These are phyloP conservation scores for Torymus tubicola DNA, from an alignment of 2,888 invertebrate species.

Conservation along the genomic window DNA sequence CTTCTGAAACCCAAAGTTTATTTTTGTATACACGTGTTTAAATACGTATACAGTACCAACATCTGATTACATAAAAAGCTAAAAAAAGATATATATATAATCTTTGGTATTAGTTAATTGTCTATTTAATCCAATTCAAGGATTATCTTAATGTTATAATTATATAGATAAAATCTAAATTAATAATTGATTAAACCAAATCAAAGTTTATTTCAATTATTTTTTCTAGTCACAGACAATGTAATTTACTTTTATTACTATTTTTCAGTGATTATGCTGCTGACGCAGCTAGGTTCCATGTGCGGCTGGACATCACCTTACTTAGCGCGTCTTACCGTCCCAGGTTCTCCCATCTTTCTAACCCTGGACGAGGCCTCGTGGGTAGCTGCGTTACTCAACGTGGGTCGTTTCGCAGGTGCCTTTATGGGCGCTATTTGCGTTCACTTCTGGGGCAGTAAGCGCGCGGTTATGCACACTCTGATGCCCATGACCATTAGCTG, in stretches of 20 bases:
- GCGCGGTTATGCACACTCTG: slow-evolving; percentile 60
- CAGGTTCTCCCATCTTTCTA: slow-evolving; percentile 61
- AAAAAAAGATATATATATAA: no score
- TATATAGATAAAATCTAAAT: no score
- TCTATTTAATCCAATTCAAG: no score
- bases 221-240: no score
- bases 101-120: no score
- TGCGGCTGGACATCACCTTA: slow-evolving; percentile 68
- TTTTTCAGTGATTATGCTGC: slow-evolving; percentile 36
- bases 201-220: background rate
- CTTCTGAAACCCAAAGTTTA: no score
- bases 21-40: no score
- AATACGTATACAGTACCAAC: no score
- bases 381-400: slow-evolving; percentile 66
- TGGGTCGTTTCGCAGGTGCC: slow-evolving; percentile 67
- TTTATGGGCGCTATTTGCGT: slow-evolving; percentile 61
- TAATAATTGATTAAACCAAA: background rate
- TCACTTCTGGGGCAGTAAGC: slow-evolving; percentile 66
- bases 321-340: slow-evolving; percentile 59
- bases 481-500: slow-evolving; percentile 62
- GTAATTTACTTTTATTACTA: background rate
- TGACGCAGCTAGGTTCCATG: slow-evolving; percentile 41
- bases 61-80: no score
- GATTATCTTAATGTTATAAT: no score
- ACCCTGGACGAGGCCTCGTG: slow-evolving; percentile 65